A percentile compares a stretch with the other conserved stretches of the same genome.
Conservation (phyloP, 2,888 invertebrate species). For the Gnatocerus cornutus region DNA sequence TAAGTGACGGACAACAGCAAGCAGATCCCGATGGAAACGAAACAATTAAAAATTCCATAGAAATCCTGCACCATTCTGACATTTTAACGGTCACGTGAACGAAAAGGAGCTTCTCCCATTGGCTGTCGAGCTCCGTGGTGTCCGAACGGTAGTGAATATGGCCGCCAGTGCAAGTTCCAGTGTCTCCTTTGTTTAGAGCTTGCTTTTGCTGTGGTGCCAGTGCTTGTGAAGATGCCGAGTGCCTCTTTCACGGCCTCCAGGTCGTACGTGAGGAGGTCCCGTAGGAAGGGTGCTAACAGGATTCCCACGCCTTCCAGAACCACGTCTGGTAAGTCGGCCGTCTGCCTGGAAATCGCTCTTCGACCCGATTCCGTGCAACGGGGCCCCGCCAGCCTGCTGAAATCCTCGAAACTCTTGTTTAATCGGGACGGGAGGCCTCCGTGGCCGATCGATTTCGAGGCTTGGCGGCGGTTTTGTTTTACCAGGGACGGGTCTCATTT, state of each 20-base stretch:
- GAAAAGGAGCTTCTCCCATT: slow-evolving; percentile 60
- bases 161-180: slow-evolving; percentile 86
- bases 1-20: slow-evolving; percentile 84
- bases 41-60: slow-evolving; percentile 71
- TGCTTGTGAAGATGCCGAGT: slow-evolving; percentile 88
- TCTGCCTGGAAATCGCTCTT: slow-evolving; percentile 51
- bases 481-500: slow-evolving; percentile 58
- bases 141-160: slow-evolving; percentile 77
- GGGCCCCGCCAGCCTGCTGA: slow-evolving; percentile 32
- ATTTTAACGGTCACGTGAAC: slow-evolving; percentile 54
- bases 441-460: slow-evolving; percentile 31
- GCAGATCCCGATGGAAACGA: slow-evolving; percentile 82
- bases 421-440: slow-evolving; percentile 20
- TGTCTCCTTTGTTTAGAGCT: slow-evolving; percentile 86
- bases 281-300: slow-evolving; percentile 93
- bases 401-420: slow-evolving; percentile 39
- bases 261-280: slow-evolving; percentile 92
- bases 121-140: slow-evolving; percentile 54
- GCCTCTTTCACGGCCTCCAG: slow-evolving; percentile 95
- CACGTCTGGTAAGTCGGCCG: slow-evolving; percentile 82
- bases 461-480: slow-evolving; percentile 52
- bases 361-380: slow-evolving; percentile 50
- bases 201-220: slow-evolving; percentile 61
- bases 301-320: slow-evolving; percentile 87
- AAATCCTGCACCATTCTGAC: slow-evolving; percentile 64